phyloP scores from a whole-genome alignment of 2,113 vertebrate species.

The Pteruthius melanotis region DNA sequence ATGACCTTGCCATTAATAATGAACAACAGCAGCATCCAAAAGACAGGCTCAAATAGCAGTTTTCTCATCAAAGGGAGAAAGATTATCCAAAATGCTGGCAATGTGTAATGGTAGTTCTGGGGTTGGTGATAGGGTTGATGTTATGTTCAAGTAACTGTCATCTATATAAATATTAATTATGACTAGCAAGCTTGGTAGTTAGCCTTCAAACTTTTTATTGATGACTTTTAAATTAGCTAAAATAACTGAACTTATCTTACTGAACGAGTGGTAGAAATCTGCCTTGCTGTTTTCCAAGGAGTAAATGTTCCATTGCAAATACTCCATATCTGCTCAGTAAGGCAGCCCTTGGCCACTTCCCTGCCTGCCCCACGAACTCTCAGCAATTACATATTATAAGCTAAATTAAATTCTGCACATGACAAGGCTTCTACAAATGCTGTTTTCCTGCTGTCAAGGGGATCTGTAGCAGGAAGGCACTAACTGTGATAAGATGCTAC shows the following conservation, averaged over 20 bases:
- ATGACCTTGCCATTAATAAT: neutral
- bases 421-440: neutral
- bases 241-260: neutral
- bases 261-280: neutral
- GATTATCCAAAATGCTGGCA: neutral
- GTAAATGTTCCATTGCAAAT: neutral
- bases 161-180: neutral
- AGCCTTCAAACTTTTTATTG: neutral
- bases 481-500: neutral
- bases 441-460: neutral
- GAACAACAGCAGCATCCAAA: neutral
- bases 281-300: neutral
- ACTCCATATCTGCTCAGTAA: neutral
- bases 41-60: neutral
- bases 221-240: conserved; percentile 14
- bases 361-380: neutral
- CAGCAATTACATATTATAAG: neutral
- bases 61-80: neutral
- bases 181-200: neutral
- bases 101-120: neutral
- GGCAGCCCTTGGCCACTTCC: neutral
- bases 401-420: neutral
- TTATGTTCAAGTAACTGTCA: neutral
- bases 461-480: neutral
- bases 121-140: neutral